Percentiles rank a stretch among this genome's conserved stretches.
phyloP scores from a whole-genome alignment of 2,888 invertebrate species.

The Quadroppia sp. region DNA sequence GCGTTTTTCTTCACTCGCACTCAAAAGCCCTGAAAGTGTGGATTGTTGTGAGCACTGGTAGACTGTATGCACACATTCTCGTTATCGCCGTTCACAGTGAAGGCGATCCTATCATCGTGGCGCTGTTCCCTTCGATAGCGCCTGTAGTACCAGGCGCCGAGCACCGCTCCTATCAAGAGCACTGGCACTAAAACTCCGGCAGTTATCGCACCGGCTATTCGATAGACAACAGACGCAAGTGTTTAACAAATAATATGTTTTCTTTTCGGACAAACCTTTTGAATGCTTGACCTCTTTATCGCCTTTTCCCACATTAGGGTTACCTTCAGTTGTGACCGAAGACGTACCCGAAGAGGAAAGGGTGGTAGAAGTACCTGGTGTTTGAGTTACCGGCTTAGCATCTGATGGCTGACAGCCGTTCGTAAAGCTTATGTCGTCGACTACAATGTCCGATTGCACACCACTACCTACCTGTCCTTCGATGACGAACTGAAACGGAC shows the following conservation, averaged over 20 bases:
- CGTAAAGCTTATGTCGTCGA: slow-evolving; percentile 28
- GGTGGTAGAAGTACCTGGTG: not conserved
- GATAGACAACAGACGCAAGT: not conserved
- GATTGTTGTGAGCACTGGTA: too few species aligned
- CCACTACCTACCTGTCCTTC: slow-evolving; percentile 21
- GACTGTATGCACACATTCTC: not conserved
- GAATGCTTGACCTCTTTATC: not conserved
- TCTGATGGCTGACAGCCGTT: not conserved
- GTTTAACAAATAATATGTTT: not conserved
- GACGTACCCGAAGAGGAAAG: not conserved
- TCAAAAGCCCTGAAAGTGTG: too few species aligned
- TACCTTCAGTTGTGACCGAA: too few species aligned
- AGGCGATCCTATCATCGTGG: not conserved
- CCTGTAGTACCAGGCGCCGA: not conserved
- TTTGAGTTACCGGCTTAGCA: not conserved
- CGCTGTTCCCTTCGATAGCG: not conserved
- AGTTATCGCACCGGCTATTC: not conserved
- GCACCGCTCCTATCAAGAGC: not conserved
- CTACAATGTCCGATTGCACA: slow-evolving; percentile 2
- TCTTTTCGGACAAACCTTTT: too few species aligned
- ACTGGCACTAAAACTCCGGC: slow-evolving; percentile 33
- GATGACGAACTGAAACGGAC: slow-evolving; percentile 30
- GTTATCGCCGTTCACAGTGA: not conserved
- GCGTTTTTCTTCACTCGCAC: too few species aligned
- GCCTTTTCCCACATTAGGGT: too few species aligned